Evolutionary conservation across 2,113 vertebrate genomes (phyloP), one percentile per base, ranked within the genome.

Genomic region (Brevimyrus niger): DNA sequence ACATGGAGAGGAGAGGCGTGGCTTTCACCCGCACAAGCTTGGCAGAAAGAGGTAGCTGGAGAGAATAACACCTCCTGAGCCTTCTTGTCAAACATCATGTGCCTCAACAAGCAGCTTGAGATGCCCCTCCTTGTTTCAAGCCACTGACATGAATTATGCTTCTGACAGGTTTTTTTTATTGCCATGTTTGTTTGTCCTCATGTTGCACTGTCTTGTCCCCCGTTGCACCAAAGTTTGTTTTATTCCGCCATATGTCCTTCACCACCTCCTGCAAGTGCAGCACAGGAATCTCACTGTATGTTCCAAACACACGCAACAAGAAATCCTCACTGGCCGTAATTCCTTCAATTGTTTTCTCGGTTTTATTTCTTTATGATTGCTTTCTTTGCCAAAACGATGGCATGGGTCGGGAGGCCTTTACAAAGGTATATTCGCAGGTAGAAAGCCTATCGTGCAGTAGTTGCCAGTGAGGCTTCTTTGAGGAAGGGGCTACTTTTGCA

Each of bases 61-160:
- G 88, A 83, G 8, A 23, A 51, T 5, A 88, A 35, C 76, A 44
- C 31, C 2, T 53, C 50, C 73, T 83, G 88, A n/a, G 3, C 73
- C 27, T 42, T 89, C 73, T n/a, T 89, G 88, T 76, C 69, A 53
- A 48, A 42, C n/a, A 27, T n/a, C 38, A 82, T 89, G 69, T 89
- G 88, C 51, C 48, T 89, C 73, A 55, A 83, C 88, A 89, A 51
- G 88, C 19, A 44, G 8, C 50, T 9, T 35, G 48, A 48, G 83
- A 48, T 50, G 47, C 83, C 83, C n/a, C 83, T 6, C 83, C 47
- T 50, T 86, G 47, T 47, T 48, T 86, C 2, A 86, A 27, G 83
- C 47, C 42, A 27, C 46, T n/a, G 46, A 47, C 83, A 47, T 86
- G 47, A 50, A n/a, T 47, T 86, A 48, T 76, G 27, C 2, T 47